Conservation (phyloP, 1,140 invertebrate species). For the Drosophila arizonae region DNA sequence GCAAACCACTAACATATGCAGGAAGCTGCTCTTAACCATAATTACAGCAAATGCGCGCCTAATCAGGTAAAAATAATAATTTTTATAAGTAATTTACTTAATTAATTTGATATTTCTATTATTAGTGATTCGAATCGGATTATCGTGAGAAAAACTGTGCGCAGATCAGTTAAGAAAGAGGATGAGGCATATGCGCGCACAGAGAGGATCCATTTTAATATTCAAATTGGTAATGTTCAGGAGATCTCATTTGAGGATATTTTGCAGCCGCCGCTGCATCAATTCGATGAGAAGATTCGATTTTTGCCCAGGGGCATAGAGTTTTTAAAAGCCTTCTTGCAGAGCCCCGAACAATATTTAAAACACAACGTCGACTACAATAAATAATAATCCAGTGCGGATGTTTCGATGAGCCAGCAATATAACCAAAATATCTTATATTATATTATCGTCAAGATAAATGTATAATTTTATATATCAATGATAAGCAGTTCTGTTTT, state of each 20-base stretch:
- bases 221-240: conserved; percentile 53
- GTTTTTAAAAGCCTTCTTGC: conserved; percentile 52
- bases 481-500: no score
- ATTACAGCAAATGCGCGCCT: conserved; percentile 18
- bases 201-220: conserved; percentile 33
- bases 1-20: conserved; percentile 4
- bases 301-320: conserved; percentile 57
- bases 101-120: not conserved
- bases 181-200: conserved; percentile 20
- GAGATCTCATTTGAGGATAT: conserved; percentile 50
- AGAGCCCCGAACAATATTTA: conserved; percentile 52
- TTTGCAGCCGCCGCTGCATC: conserved; percentile 49
- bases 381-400: not conserved
- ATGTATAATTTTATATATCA: no score
- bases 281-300: conserved; percentile 64
- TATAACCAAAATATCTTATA: not conserved
- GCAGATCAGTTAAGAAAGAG: conserved; percentile 13
- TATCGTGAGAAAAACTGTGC: conserved; percentile 41
- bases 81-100: not conserved
- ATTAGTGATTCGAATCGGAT: conserved; percentile 54
- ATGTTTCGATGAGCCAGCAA: not conserved
- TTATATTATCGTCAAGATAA: no score
- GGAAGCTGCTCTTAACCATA: conserved; percentile 26
- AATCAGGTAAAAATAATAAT: conserved; percentile 27
- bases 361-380: conserved; percentile 16